A percentile compares a stretch with the other conserved stretches of the same genome.
Conservation (phyloP, 2,888 invertebrate genomes). For the Drosophila kanekoi region DNA sequence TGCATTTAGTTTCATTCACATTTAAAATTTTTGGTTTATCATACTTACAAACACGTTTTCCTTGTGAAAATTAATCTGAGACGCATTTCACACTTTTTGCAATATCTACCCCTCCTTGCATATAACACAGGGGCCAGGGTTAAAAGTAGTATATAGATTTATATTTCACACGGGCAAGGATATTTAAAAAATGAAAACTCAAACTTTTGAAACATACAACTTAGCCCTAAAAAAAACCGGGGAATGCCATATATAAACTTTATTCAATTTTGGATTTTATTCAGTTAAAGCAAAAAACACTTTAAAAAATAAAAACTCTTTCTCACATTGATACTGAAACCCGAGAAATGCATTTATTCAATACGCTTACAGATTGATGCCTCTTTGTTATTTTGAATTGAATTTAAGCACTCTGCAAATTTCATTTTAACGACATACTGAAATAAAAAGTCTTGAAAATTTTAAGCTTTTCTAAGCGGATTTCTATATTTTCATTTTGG, state of each 20-base stretch:
- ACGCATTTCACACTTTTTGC: no score
- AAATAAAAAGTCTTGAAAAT: slow-evolving; percentile 7
- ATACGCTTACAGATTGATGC: slow-evolving; percentile 1
- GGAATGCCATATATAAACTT: neutral
- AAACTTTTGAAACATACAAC: neutral
- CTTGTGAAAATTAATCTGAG: no score
- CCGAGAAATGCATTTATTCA: neutral
- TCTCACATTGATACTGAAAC: neutral
- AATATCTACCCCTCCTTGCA: no score
- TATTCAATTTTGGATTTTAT: neutral
- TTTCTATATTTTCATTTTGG: slow-evolving; percentile 27
- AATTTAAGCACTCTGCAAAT: slow-evolving; percentile 24
- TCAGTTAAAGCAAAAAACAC: neutral
- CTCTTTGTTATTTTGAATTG: slow-evolving; percentile 2
- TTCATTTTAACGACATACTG: slow-evolving; percentile 6
- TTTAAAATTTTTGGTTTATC: no score
- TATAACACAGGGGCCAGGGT: no score
- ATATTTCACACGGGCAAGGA: no score
- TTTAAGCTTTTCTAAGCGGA: slow-evolving; percentile 34
- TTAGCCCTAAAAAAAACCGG: no score
- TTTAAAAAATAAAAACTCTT: no score
- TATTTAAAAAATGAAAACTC: no score
- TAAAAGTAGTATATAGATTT: no score
- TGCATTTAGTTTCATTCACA: no score
- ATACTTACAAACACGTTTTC: no score